phyloP scores from a whole-genome alignment of 2,888 invertebrate species.

The Drosophila percnosoma region DNA sequence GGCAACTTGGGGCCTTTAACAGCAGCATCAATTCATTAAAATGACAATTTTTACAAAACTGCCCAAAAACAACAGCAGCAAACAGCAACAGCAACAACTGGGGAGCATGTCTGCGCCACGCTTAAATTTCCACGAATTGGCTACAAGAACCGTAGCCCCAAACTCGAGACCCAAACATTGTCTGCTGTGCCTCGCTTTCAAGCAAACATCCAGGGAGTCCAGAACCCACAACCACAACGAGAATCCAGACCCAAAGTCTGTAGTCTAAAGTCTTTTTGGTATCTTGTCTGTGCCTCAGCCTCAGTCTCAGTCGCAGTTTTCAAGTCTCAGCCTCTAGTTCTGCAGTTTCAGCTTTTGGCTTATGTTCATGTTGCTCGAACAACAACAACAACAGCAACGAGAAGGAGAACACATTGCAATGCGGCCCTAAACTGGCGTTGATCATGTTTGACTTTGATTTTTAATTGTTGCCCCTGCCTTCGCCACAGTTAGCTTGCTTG shows the following conservation, averaged over 20 bases:
- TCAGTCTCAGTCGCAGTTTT: constrained; percentile 25
- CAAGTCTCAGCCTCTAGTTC: constrained; percentile 24
- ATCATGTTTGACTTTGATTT: constrained; percentile 85
- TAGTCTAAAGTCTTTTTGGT: constrained; percentile 31
- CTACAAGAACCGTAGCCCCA: constrained; percentile 74
- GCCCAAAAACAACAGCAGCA: constrained; percentile 74
- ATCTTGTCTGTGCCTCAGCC: constrained; percentile 16
- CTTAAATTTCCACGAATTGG: constrained; percentile 83
- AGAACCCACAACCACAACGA: constrained; percentile 12
- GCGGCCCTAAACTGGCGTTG: constrained; percentile 81
- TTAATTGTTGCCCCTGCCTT: constrained; percentile 82
- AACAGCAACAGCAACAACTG: constrained; percentile 57
- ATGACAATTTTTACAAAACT: constrained; percentile 84
- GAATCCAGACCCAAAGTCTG: constrained; percentile 32
- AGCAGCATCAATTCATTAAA: constrained; percentile 84
- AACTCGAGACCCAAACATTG: constrained; percentile 59
- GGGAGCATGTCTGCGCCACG: constrained; percentile 74
- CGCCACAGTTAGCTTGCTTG: constrained; percentile 20
- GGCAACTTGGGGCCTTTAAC: constrained; percentile 70
- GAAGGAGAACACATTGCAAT: constrained; percentile 61
- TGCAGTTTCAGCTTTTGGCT: constrained; percentile 33
- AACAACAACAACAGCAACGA: constrained; percentile 29
- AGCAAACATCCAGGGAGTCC: constrained; percentile 15
- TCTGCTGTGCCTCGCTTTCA: constrained; percentile 40
- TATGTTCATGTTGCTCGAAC: constrained; percentile 79